These are phyloP conservation scores for Sminthurides aquaticus DNA, from an alignment of 2,888 invertebrate genomes.

Conservation along the genomic window DNA sequence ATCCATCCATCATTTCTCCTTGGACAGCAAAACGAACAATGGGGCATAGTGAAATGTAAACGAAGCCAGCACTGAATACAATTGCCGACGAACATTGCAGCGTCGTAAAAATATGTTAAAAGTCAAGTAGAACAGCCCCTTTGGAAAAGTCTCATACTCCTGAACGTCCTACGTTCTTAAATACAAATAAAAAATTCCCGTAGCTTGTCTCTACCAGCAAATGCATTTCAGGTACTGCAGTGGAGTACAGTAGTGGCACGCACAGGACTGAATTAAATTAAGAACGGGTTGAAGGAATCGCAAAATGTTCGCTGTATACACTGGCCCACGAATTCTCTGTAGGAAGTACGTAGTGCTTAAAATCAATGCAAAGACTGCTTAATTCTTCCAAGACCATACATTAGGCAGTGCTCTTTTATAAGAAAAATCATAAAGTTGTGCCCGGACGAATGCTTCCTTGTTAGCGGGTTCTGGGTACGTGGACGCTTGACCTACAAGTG, in stretches of 20 bases:
- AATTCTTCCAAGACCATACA: conserved; percentile 30
- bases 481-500: conserved; percentile 65
- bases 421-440: conserved; percentile 68
- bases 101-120: no score
- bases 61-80: no score
- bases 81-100: no score
- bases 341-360: not conserved
- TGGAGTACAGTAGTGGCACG: not conserved
- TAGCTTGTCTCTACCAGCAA: no score
- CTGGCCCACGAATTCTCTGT: not conserved
- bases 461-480: conserved; percentile 78
- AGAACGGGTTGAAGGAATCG: not conserved
- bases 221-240: not conserved
- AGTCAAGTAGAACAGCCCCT: no score
- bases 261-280: not conserved
- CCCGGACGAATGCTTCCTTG: conserved; percentile 61
- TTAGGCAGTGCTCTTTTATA: conserved; percentile 54
- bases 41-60: no score
- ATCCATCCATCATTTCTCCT: no score
- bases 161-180: no score
- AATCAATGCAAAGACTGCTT: not conserved
- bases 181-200: not conserved
- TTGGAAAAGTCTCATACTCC: no score
- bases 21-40: no score
- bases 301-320: not conserved